A percentile compares a stretch with the other conserved stretches of the same genome.
These are phyloP conservation scores for Isaurus tuberculatus DNA, from an alignment of 92 coral and sea anemone species.

Conservation along the genomic window DNA sequence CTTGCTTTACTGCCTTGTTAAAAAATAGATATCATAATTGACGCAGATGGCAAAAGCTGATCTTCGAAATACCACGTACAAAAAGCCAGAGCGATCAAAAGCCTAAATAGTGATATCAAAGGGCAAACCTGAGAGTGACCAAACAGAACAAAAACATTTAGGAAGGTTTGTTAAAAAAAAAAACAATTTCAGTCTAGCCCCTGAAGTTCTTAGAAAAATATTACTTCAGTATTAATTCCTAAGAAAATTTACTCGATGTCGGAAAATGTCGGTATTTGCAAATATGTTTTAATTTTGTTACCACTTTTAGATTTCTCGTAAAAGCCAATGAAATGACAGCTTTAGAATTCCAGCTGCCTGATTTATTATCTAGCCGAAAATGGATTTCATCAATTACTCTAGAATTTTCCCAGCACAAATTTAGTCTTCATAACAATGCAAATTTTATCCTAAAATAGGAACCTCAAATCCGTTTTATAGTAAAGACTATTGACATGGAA, in stretches of 20 bases:
- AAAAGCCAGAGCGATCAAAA: neutral
- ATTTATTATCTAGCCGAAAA: neutral
- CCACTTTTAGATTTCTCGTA: neutral
- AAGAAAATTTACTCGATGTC: slow-evolving; percentile 24
- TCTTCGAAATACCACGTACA: neutral
- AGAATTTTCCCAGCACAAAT: slow-evolving; percentile 21
- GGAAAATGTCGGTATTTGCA: slow-evolving; percentile 22
- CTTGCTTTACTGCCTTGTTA: neutral
- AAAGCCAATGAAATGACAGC: slow-evolving; percentile 15
- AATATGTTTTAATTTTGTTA: neutral
- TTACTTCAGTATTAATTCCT: neutral
- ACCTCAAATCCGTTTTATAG: neutral
- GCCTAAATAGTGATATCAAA: neutral
- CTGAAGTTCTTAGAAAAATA: neutral
- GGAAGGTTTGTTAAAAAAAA: neutral
- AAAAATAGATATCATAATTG: neutral
- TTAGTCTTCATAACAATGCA: neutral
- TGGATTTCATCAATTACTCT: slow-evolving; percentile 28
- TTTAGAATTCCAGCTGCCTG: slow-evolving; percentile 25
- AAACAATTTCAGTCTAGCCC: neutral
- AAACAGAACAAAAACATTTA: neutral
- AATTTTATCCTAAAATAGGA: neutral
- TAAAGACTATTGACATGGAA: neutral
- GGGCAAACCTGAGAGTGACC: neutral
- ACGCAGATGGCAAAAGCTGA: neutral